Percentiles rank a stretch among this genome's conserved stretches.
Evolutionary conservation across 2,113 vertebrate species (phyloP).

Genomic region (Telmatochromis bifrenatus): DNA sequence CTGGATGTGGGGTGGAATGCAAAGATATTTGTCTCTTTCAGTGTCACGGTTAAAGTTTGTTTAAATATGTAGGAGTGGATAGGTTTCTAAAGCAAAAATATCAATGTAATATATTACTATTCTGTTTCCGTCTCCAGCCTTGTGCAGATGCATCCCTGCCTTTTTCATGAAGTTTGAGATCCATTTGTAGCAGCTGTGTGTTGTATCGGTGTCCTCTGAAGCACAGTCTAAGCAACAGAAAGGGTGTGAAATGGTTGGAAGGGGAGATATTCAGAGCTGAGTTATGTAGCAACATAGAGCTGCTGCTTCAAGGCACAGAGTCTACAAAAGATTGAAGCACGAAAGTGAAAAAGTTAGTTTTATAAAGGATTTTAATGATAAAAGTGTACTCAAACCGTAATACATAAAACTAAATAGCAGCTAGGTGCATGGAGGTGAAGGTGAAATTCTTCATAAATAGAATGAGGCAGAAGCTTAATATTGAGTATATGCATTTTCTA

Average conservation of each 20-base stretch:
- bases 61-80: neutral
- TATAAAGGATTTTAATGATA: neutral
- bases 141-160: neutral
- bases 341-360: neutral
- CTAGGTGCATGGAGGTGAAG: neutral
- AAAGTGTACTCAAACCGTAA: neutral
- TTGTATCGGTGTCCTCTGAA: neutral
- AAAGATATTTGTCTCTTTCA: neutral
- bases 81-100: neutral
- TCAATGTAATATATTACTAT: neutral
- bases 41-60: neutral
- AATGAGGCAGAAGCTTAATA: neutral
- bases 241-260: neutral
- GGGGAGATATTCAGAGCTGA: neutral
- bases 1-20: neutral
- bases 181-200: neutral
- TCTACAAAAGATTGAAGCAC: neutral
- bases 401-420: neutral
- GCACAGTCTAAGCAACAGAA: neutral
- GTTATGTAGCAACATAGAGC: neutral
- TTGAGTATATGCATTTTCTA: neutral
- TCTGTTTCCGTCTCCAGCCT: neutral
- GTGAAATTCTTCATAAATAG: neutral
- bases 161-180: neutral
- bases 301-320: neutral